These are phyloP conservation scores for Coracias cyanogaster DNA, from an alignment of 2,797 vertebrate genomes.

Conservation along the genomic window DNA sequence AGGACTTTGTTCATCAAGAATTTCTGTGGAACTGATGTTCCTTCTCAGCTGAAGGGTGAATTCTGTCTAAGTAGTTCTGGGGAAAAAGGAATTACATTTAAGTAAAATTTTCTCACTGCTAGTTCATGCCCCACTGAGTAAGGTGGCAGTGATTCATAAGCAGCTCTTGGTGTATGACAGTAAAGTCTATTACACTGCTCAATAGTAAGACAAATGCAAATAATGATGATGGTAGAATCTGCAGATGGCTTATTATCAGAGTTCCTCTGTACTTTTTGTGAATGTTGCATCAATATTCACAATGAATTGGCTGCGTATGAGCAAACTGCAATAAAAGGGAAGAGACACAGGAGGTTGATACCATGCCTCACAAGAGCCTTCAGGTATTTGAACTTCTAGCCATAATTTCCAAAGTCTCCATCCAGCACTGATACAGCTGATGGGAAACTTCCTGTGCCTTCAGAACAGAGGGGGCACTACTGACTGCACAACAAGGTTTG, in stretches of 20 bases:
- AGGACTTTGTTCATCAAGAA: background rate
- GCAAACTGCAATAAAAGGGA: background rate
- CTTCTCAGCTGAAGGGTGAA: background rate
- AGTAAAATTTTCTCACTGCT: background rate
- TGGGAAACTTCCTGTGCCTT: background rate
- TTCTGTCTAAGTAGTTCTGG: background rate
- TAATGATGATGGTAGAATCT: background rate
- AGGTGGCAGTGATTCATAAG: conserved; percentile 1
- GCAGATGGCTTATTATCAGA: background rate
- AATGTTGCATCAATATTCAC: background rate
- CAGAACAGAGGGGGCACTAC: background rate
- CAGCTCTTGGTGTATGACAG: background rate
- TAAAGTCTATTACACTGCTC: background rate
- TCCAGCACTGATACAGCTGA: background rate
- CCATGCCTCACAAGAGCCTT: background rate
- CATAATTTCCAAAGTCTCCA: background rate
- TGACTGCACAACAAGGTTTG: background rate
- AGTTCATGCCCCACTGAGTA: background rate
- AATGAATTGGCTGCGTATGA: background rate
- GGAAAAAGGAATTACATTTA: background rate
- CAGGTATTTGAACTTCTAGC: background rate
- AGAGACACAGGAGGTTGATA: background rate
- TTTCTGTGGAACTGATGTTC: background rate
- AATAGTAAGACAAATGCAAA: conserved; percentile 20
- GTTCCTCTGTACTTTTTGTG: background rate